These are phyloP conservation scores for Drosophila anomalata DNA, from an alignment of 2,888 invertebrate genomes.

Conservation along the genomic window DNA sequence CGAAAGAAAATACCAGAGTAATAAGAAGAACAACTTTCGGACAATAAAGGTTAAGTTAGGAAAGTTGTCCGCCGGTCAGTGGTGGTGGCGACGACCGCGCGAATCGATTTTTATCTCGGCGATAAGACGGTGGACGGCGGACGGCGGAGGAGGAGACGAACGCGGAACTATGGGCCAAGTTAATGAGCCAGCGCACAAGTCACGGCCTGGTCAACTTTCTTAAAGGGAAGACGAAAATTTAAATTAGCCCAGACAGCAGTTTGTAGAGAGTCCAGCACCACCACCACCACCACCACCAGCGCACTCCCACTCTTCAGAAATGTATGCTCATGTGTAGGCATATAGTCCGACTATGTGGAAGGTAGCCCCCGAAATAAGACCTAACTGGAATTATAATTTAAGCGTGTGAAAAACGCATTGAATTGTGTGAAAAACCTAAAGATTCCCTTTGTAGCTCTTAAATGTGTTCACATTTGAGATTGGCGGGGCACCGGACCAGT, in stretches of 20 bases:
- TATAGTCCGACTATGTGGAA: slow-evolving; percentile 10
- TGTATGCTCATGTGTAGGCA: slow-evolving; percentile 70
- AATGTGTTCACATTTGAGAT: slow-evolving; percentile 65
- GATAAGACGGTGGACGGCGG: slow-evolving; percentile 16
- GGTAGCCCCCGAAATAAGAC: slow-evolving; percentile 45
- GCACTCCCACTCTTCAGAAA: slow-evolving; percentile 16
- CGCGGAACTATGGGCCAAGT: slow-evolving; percentile 68
- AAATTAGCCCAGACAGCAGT: slow-evolving; percentile 63
- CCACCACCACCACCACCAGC: slow-evolving; percentile 1
- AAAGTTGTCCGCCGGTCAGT: slow-evolving; percentile 62
- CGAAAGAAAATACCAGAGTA: slow-evolving; percentile 46
- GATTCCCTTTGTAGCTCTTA: slow-evolving; percentile 58
- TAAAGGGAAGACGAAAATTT: slow-evolving; percentile 66
- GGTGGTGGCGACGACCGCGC: slow-evolving; percentile 73
- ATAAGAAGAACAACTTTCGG: slow-evolving; percentile 74
- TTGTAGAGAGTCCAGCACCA: slow-evolving; percentile 19
- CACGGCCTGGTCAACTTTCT: slow-evolving; percentile 72
- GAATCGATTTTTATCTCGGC: slow-evolving; percentile 80
- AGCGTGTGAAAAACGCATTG: slow-evolving; percentile 79
- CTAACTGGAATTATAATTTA: slow-evolving; percentile 77
- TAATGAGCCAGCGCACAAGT: slow-evolving; percentile 73
- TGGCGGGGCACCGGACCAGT: slow-evolving; percentile 16
- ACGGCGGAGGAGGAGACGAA: background rate
- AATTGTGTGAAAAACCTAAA: slow-evolving; percentile 79
- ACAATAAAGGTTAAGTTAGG: slow-evolving; percentile 79